phyloP scores from a whole-genome alignment of 2,113 vertebrate genomes.

The Mobula hypostoma region DNA sequence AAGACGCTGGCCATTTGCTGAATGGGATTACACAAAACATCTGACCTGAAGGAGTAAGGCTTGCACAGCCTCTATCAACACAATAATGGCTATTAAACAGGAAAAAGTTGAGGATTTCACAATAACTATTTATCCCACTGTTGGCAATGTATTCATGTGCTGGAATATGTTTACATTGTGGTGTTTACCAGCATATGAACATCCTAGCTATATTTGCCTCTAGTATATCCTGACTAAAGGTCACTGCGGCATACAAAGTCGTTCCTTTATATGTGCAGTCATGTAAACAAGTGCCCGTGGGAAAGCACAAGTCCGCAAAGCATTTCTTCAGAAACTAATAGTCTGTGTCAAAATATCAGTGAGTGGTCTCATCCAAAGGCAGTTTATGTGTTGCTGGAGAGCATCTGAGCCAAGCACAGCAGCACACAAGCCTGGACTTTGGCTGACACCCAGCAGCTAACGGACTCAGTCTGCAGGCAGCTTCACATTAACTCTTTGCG shows the following conservation, averaged over 20 bases:
- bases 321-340: constrained; percentile 28
- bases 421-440: constrained; percentile 9
- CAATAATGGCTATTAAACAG: background rate
- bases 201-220: background rate
- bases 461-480: background rate
- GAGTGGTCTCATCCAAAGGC: constrained; percentile 31
- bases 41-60: too few relatives aligned
- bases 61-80: background rate
- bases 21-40: background rate
- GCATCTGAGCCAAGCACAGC: constrained; percentile 20
- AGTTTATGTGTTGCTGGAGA: constrained; percentile 29
- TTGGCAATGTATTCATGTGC: background rate
- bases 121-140: background rate
- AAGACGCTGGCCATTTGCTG: background rate
- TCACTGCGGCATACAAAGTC: background rate
- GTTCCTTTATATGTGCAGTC: background rate
- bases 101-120: background rate
- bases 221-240: constrained; percentile 28
- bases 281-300: constrained; percentile 33
- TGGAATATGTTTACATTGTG: background rate
- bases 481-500: background rate
- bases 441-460: background rate
- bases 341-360: constrained; percentile 23
- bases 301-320: constrained; percentile 17
- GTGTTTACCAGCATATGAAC: background rate